Evolutionary conservation across 2,797 vertebrate species (phyloP), one percentile per base, ranked within the genome.

Genomic region (Phataginus tricuspis): DNA sequence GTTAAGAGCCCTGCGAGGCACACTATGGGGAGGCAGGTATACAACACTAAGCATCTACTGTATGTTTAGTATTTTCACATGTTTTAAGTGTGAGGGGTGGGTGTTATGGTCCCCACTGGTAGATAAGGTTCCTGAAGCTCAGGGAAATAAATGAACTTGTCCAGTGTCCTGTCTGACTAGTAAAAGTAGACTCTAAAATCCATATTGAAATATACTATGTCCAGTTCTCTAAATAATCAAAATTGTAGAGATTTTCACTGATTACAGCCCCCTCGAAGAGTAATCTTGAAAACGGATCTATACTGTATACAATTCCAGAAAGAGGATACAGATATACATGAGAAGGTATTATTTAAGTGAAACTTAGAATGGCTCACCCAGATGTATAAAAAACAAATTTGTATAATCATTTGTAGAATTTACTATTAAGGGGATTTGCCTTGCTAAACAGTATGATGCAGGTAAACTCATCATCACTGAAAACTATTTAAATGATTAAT

Each of bases 401-500:
- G n/a, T 90, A 27, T 0, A 31, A 31, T 72, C 42, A 87, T 71
- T 15, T 55, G 9, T 57, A 83, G 27, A 79, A 57, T 37, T 57
- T 92, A 59, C 83, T 74, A 95, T 64, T 64, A 92, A 84, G 42
- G 59, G 53, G 13, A 61, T 77, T 90, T 87, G 29, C 27, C 23
- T 90, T 89, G 39, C 13, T 95, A 29, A 89, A 66, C 29, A 55
- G 82, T 59, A 66, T 21, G 31, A 16, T 29, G 59, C 6, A 79
- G 59, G 42, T 77, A 87, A 92, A 88, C 9, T 75, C 27, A 92
- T 75, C 12, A 75, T 64, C 42, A 74, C 5, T 25, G 53, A 91
- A 82, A 94, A 53, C 21, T 49, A 69, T 39, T 91, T 94, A 95
- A 96, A 93, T 66, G 77, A 83, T 53, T 69, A 80, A 83, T 64